These are phyloP conservation scores for Uloborus plumipes DNA, from an alignment of 2,888 invertebrate genomes.

Conservation along the genomic window DNA sequence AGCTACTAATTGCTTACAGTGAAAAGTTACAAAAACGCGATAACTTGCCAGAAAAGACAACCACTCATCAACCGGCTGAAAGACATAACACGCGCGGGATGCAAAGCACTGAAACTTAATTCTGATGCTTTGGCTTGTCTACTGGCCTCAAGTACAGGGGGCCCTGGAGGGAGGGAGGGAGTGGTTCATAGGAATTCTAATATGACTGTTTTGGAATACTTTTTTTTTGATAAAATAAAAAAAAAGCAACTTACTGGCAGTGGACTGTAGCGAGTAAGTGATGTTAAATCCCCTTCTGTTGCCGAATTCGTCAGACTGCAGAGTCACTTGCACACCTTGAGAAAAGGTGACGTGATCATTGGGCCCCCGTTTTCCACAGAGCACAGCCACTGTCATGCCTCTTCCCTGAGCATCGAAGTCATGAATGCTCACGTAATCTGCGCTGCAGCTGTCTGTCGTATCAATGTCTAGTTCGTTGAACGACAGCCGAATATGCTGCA, in stretches of 20 bases:
- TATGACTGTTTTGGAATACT: too few relatives aligned
- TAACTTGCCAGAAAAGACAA: too few relatives aligned
- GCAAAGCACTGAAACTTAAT: too few relatives aligned
- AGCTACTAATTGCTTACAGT: too few relatives aligned
- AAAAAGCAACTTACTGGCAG: constrained; percentile 10
- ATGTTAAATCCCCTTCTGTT: constrained; percentile 43
- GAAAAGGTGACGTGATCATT: constrained; percentile 35
- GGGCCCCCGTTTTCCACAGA: constrained; percentile 21
- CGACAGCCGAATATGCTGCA: constrained; percentile 36
- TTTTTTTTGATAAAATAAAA: background rate
- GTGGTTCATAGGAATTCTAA: too few relatives aligned
- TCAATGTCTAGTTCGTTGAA: constrained; percentile 53
- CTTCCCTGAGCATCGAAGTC: constrained; percentile 29
- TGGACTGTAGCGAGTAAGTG: constrained; percentile 26
- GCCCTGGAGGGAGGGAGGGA: too few relatives aligned
- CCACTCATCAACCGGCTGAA: too few relatives aligned
- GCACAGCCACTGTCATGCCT: background rate
- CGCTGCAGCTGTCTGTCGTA: constrained; percentile 18
- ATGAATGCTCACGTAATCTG: constrained; percentile 24
- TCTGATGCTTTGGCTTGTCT: too few relatives aligned
- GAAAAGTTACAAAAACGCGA: too few relatives aligned
- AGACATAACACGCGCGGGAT: too few relatives aligned
- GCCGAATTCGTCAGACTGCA: constrained; percentile 30
- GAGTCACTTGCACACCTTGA: constrained; percentile 18
- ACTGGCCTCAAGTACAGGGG: too few relatives aligned